Conservation (phyloP, 2,797 vertebrate species). For the Momotus momota region DNA sequence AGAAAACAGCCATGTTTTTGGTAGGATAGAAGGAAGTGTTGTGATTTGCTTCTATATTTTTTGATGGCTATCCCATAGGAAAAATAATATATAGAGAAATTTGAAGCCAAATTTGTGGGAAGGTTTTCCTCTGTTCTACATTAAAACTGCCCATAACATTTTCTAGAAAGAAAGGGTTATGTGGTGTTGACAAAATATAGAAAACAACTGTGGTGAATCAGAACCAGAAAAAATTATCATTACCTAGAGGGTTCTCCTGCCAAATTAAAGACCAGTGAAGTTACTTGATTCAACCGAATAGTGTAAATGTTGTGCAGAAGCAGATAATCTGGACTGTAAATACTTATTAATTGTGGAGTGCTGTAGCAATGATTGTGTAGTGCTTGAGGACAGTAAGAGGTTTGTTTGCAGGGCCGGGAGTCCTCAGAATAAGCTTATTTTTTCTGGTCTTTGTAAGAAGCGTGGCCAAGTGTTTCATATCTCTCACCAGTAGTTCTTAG, state of each 20-base stretch:
- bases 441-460: background rate
- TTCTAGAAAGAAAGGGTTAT: background rate
- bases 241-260: background rate
- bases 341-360: background rate
- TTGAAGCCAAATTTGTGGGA: background rate
- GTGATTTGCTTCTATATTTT: background rate
- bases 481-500: background rate
- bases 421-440: background rate
- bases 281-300: background rate
- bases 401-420: background rate
- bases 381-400: background rate
- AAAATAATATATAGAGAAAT: background rate
- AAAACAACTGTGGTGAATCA: background rate
- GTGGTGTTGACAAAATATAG: background rate
- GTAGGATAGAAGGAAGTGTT: background rate
- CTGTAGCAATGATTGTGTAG: background rate
- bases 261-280: background rate
- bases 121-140: background rate
- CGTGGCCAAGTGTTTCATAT: background rate
- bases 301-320: background rate
- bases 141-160: background rate
- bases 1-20: background rate
- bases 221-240: background rate
- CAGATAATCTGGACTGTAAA: background rate
- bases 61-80: rapidly evolving